Percentiles rank a stretch among this genome's conserved stretches.
Evolutionary conservation across 1,140 invertebrate genomes (phyloP).

Genomic region (Saccostrea echinata): DNA sequence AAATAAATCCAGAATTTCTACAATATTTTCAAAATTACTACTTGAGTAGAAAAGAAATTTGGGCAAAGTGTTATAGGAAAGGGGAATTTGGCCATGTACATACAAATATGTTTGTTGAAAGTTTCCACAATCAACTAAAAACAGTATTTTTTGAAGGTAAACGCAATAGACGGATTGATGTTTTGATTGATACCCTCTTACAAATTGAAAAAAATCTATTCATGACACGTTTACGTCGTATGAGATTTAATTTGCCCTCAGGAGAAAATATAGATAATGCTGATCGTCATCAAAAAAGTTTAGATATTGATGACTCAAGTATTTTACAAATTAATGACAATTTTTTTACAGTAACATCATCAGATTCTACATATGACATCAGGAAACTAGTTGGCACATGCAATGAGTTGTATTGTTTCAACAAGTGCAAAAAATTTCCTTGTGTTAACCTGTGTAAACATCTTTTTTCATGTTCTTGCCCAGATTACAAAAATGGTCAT

Average conservation of each 20-base stretch:
- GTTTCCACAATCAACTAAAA: slow-evolving; percentile 41
- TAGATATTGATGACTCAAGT: slow-evolving; percentile 1
- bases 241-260: slow-evolving; percentile 22
- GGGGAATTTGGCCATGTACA: slow-evolving; percentile 31
- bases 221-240: slow-evolving; percentile 8
- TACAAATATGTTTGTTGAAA: slow-evolving; percentile 47
- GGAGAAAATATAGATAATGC: slow-evolving; percentile 14
- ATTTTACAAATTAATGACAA: slow-evolving; percentile 15
- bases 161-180: slow-evolving; percentile 34
- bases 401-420: slow-evolving; percentile 1
- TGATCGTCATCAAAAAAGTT: slow-evolving; percentile 20
- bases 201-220: slow-evolving; percentile 41
- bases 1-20: slow-evolving; percentile 29
- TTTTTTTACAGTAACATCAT: slow-evolving; percentile 21
- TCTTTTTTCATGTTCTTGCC: slow-evolving; percentile 24
- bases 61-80: slow-evolving; percentile 20
- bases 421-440: slow-evolving; percentile 30
- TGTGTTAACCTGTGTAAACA: slow-evolving; percentile 27
- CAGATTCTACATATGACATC: slow-evolving; percentile 8
- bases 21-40: slow-evolving; percentile 36
- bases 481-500: slow-evolving; percentile 31
- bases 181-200: slow-evolving; percentile 33
- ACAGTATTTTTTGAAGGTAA: slow-evolving; percentile 35
- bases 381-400: slow-evolving; percentile 23
- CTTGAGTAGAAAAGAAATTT: slow-evolving; percentile 24